Evolutionary conservation across 2,797 vertebrate genomes (phyloP).

Genomic region (Threskiornis aethiopicus): DNA sequence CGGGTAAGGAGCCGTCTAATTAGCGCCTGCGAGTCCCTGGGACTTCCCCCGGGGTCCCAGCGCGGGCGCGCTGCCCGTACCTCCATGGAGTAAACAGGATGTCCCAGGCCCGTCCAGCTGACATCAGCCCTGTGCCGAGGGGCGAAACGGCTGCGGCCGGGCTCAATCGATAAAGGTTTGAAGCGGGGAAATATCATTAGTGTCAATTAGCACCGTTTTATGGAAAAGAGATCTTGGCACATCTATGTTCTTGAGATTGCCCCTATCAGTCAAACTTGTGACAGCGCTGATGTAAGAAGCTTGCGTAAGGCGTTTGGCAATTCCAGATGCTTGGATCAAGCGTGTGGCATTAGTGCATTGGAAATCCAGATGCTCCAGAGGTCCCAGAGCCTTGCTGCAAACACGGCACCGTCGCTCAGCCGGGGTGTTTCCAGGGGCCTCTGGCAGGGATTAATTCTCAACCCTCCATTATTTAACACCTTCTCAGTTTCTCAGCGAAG

Average conservation of each 20-base stretch:
- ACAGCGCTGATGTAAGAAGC: background rate
- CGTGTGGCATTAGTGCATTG: accelerated
- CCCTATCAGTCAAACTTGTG: background rate
- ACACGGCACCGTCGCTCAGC: accelerated
- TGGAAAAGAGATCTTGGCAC: conserved; percentile 2
- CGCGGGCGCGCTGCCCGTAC: background rate
- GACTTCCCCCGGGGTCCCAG: conserved; percentile 36
- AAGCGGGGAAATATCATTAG: conserved; percentile 1
- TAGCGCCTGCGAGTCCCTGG: conserved; percentile 1
- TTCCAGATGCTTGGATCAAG: background rate
- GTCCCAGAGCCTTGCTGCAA: background rate
- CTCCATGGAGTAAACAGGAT: conserved; percentile 61
- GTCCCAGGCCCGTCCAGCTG: background rate
- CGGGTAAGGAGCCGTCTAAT: background rate
- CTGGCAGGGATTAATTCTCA: accelerated
- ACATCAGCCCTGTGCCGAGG: conserved; percentile 2
- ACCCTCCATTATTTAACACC: background rate
- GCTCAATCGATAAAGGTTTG: background rate
- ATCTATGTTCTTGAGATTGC: background rate
- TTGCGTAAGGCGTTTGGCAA: background rate
- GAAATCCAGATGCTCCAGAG: background rate
- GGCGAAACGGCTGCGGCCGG: background rate
- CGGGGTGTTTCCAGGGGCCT: background rate
- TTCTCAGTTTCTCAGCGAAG: accelerated
- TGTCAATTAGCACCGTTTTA: background rate